Evolutionary conservation across 2,113 vertebrate species (phyloP).

Genomic region (Calcarius ornatus): DNA sequence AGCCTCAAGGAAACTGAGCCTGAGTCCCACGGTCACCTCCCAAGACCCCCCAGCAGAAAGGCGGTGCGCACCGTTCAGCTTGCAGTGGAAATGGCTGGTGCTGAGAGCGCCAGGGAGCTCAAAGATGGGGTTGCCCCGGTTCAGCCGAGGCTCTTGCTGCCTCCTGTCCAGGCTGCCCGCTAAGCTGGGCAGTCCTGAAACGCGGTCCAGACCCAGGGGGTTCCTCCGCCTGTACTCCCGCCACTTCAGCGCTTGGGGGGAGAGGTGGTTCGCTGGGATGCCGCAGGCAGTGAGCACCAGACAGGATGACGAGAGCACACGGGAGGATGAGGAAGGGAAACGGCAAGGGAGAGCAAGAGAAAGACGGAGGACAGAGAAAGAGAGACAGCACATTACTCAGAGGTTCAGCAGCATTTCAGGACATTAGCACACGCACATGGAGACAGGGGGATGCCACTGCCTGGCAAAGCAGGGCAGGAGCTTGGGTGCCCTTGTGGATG

Average conservation of each 20-base stretch:
- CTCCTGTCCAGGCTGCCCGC: slow-evolving; percentile 74
- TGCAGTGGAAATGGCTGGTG: slow-evolving; percentile 71
- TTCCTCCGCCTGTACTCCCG: slow-evolving; percentile 92
- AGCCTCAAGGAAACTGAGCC: background rate
- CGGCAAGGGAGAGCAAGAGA: background rate
- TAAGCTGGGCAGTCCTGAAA: slow-evolving; percentile 57
- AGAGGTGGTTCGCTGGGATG: slow-evolving; percentile 88
- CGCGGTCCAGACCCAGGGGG: slow-evolving; percentile 85
- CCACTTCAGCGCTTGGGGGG: slow-evolving; percentile 96
- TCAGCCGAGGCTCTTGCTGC: slow-evolving; percentile 71
- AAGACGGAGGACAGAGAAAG: background rate
- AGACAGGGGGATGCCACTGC: background rate
- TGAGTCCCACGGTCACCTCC: background rate
- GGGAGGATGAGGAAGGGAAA: background rate
- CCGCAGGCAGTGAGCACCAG: background rate
- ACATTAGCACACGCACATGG: background rate
- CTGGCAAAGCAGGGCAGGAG: background rate
- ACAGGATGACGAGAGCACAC: rapidly evolving
- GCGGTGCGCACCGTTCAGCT: slow-evolving; percentile 79
- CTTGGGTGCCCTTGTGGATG: background rate
- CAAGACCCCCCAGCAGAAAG: background rate
- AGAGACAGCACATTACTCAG: slow-evolving; percentile 26
- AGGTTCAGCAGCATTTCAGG: background rate
- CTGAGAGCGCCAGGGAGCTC: slow-evolving; percentile 82
- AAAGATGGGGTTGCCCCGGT: slow-evolving; percentile 83